Evolutionary conservation across 1,140 invertebrate species (phyloP).

Genomic region (Drosophila grimshawi): DNA sequence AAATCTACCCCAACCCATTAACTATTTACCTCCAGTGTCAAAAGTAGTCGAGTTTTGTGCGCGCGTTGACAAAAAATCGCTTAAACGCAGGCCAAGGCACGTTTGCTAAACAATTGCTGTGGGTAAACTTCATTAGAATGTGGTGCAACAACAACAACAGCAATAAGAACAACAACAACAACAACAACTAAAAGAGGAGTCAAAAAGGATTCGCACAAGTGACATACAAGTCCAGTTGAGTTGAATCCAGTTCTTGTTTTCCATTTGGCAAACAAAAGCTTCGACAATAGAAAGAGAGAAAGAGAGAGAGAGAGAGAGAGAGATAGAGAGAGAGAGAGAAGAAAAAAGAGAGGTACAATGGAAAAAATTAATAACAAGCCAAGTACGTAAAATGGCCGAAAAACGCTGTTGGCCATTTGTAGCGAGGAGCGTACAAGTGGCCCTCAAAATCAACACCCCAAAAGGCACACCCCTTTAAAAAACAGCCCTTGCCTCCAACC

Average conservation of each 20-base stretch:
- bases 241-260: conserved; percentile 31
- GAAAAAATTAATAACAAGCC: conserved; percentile 64
- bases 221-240: conserved; percentile 68
- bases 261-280: conserved; percentile 60
- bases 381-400: conserved; percentile 60
- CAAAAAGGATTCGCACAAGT: conserved; percentile 64
- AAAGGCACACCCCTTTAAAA: not conserved
- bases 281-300: conserved; percentile 47
- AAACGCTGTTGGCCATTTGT: conserved; percentile 66
- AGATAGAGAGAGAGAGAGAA: conserved; percentile 8
- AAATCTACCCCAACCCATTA: not conserved
- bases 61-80: conserved; percentile 82
- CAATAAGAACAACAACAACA: conserved; percentile 24
- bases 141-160: conserved; percentile 55
- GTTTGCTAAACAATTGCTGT: conserved; percentile 83
- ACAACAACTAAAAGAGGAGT: conserved; percentile 11
- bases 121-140: conserved; percentile 82
- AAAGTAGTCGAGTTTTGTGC: conserved; percentile 65
- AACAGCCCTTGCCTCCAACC: not conserved
- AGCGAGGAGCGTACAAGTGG: conserved; percentile 46
- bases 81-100: conserved; percentile 82
- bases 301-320: conserved; percentile 29
- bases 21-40: not conserved
- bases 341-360: conserved; percentile 6
- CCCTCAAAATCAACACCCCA: not conserved